Base-by-base conservation (phyloP, 2,888 invertebrate genomes). In the Tipula confusa region DNA sequence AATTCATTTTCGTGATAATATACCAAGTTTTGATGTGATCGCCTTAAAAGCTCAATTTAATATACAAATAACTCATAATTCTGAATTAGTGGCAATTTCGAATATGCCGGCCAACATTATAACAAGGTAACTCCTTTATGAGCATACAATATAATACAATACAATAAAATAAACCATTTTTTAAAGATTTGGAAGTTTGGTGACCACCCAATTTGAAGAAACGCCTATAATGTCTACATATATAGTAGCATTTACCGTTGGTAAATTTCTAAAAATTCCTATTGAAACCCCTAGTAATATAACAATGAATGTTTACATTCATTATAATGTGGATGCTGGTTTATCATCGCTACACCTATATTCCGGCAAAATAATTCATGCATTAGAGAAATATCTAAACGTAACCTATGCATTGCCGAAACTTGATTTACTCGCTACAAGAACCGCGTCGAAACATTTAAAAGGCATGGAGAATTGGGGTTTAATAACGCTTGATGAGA, bases 381-480 rank as follows among this genome's bases (percentile, higher is more conserved):
- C 1, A 15, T 15, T 80, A 6, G 80, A 80, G 5, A 29, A 29
- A 29, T 80, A 29, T 29, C 7, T 80, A 80, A 31, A 80, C 11
- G 9, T 9, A 2, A 80, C 15, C n/a, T 80, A 80, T 29, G 1
- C 80, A 4, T 29, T 80, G 15, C 80, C 80, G 6, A 80, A 80
- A 80, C 80, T 80, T 13, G 80, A 80, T 80, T 29, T 80, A n/a
- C 7, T 80, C 6, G 31, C 6, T 1, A 7, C 80, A 9, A 29
- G 29, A 29, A 31, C 29, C 13, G 15, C 29, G 5, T 4, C 5
- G 2, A 6, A n/a, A 6, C 1, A 80, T n/a, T 2, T 80, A 11
- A 29, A 29, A 80, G 80, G 80, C 1, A 80, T 80, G 80, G 80
- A 80, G 15, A 80, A 80, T n/a, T 80, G 80, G 80, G 80, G 80